A percentile compares a stretch with the other conserved stretches of the same genome.
phyloP scores from a whole-genome alignment of 2,797 vertebrate species.

The Erethizon dorsatum region DNA sequence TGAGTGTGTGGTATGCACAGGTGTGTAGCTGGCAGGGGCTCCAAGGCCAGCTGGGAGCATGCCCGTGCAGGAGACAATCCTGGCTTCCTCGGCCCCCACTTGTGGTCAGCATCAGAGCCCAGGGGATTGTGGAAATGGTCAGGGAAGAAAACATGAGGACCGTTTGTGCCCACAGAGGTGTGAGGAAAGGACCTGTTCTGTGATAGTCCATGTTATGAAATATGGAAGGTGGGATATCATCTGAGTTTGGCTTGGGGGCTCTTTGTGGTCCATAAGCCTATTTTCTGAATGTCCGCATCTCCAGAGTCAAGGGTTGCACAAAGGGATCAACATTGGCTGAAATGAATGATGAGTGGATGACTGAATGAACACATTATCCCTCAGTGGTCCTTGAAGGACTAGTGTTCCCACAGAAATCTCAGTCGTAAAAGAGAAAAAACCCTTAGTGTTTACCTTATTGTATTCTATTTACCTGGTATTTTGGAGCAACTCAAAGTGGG shows the following conservation, averaged over 20 bases:
- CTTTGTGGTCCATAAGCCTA: not conserved
- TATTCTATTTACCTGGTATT: constrained; percentile 53
- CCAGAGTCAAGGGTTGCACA: not conserved
- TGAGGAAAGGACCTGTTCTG: not conserved
- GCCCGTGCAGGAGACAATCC: not conserved
- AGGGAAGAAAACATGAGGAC: not conserved
- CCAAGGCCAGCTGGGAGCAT: not conserved
- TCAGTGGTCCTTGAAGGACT: not conserved
- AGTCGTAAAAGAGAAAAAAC: constrained; percentile 20
- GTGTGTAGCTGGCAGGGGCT: not conserved
- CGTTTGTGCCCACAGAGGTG: no score
- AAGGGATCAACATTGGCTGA: not conserved
- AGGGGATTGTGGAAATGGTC: not conserved
- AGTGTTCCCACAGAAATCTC: not conserved
- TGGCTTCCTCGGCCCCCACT: not conserved
- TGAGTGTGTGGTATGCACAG: not conserved
- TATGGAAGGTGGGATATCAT: not conserved
- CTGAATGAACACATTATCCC: not conserved
- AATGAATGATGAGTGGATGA: not conserved
- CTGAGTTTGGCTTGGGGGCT: not conserved
- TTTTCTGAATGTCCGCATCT: not conserved
- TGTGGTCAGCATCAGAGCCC: not conserved
- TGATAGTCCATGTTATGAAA: not conserved
- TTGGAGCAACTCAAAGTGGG: constrained; percentile 9
- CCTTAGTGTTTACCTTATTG: not conserved